Evolutionary conservation across 2,797 vertebrate genomes (phyloP).

Genomic region (Sternotherus odoratus): DNA sequence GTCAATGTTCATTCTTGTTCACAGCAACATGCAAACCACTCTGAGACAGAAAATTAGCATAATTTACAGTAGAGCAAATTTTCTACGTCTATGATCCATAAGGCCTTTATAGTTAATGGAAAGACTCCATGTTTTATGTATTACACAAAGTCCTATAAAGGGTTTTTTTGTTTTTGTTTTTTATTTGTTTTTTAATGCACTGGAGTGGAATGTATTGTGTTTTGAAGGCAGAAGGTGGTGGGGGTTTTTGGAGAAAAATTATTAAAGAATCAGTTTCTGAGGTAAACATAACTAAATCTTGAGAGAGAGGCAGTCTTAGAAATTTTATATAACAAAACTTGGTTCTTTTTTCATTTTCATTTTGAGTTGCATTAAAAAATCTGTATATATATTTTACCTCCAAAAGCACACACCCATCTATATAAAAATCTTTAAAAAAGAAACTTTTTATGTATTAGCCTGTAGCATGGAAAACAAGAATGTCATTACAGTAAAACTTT

Average conservation of each 20-base stretch:
- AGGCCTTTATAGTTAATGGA: neutral
- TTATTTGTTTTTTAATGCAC: neutral
- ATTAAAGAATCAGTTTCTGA: constrained; percentile 15
- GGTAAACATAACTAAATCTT: neutral
- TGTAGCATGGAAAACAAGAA: constrained; percentile 44
- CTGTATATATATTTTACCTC: constrained; percentile 41
- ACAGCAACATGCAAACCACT: neutral
- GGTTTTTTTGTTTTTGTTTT: neutral
- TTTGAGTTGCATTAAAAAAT: neutral
- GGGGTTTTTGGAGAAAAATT: neutral
- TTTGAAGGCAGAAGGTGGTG: neutral
- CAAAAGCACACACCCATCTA: neutral
- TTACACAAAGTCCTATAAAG: neutral
- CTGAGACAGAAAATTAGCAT: neutral
- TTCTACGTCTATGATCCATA: neutral
- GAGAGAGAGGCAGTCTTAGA: neutral
- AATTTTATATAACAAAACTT: neutral
- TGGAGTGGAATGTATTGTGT: neutral
- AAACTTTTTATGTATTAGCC: constrained; percentile 1
- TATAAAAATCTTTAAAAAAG: constrained; percentile 17
- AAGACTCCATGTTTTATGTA: neutral
- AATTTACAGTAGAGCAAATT: neutral
- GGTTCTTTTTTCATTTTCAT: neutral
- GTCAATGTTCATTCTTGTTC: neutral
- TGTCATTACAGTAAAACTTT: constrained; percentile 55